These are phyloP conservation scores for Todiramphus chloris DNA, from an alignment of 2,113 vertebrate genomes.

Conservation along the genomic window DNA sequence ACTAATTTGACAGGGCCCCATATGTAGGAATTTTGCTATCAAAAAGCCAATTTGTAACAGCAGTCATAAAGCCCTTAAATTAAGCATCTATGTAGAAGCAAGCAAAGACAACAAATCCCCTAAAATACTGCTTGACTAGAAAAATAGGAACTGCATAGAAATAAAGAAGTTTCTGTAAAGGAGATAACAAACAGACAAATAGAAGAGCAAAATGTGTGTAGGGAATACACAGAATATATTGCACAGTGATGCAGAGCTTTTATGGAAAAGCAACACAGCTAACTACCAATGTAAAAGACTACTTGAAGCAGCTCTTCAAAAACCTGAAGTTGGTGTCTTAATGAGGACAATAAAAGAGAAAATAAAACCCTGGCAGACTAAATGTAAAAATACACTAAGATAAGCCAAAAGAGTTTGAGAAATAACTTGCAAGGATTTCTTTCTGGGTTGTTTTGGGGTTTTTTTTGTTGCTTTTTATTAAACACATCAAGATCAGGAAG, in stretches of 20 bases:
- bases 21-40: background rate
- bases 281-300: background rate
- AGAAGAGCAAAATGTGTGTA: background rate
- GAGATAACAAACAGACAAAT: background rate
- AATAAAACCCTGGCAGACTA: background rate
- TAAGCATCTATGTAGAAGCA: background rate
- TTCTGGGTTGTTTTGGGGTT: too few relatives aligned
- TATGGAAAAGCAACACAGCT: background rate
- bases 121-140: background rate
- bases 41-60: background rate
- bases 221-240: background rate
- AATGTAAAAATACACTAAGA: background rate
- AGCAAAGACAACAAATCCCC: background rate
- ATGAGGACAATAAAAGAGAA: background rate
- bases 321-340: background rate
- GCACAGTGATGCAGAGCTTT: background rate
- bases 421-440: background rate
- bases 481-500: background rate
- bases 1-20: background rate
- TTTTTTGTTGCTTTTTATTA: background rate
- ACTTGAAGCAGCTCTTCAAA: background rate
- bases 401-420: background rate
- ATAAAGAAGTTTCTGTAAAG: background rate
- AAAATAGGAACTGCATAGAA: background rate
- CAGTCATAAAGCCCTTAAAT: background rate